Evolutionary conservation across 2,113 vertebrate species (phyloP).

Genomic region (Lepidothrix coronata): DNA sequence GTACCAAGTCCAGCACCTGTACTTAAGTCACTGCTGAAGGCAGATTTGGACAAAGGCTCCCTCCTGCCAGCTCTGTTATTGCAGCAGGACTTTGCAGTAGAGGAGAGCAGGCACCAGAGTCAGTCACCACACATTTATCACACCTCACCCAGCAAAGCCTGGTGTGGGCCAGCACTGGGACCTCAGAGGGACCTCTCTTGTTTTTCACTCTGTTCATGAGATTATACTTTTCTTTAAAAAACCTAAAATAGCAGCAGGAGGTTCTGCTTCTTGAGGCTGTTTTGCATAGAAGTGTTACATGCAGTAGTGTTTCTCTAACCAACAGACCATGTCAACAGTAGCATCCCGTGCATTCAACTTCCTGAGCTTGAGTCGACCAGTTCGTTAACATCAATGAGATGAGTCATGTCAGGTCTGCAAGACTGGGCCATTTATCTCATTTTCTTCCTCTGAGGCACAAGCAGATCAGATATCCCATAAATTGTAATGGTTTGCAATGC

Average conservation of each 20-base stretch:
- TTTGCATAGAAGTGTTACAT: background rate
- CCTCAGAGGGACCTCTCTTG: background rate
- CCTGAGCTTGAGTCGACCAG: background rate
- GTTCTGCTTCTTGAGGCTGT: background rate
- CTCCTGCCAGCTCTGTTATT: background rate
- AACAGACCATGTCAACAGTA: background rate
- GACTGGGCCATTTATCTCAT: background rate
- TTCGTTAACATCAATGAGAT: background rate
- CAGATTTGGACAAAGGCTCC: background rate
- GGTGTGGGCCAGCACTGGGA: rapidly evolving
- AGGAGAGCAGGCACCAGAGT: background rate
- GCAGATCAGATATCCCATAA: conserved; percentile 1
- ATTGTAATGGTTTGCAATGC: background rate
- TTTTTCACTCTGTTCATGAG: background rate
- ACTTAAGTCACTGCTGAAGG: background rate
- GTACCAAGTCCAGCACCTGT: background rate
- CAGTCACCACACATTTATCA: background rate
- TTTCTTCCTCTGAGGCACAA: background rate
- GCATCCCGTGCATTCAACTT: background rate
- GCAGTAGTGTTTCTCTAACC: background rate
- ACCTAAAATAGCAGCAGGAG: background rate
- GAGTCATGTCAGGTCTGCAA: background rate
- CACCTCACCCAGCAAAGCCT: background rate
- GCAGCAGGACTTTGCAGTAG: background rate
- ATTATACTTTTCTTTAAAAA: background rate